Base-by-base conservation (phyloP, 1,140 invertebrate species). In the Drosophila eugracilis region DNA sequence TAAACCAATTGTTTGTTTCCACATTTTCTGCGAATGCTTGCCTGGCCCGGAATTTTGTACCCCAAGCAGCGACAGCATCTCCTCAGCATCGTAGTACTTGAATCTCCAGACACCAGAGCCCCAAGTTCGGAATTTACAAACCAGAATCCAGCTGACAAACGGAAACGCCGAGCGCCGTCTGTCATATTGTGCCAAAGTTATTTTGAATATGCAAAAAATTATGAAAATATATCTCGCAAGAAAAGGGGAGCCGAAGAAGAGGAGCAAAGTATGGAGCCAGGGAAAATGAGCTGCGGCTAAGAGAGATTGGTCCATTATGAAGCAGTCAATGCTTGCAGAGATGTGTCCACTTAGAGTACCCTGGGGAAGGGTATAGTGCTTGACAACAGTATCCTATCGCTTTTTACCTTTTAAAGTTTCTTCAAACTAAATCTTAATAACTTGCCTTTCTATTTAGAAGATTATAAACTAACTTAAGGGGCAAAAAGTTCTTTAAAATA, bases 181-280 rank as follows among this genome's bases (percentile, higher is more conserved):
- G 77, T 85, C 80, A 85, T 86, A 67, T 53, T 66, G 81, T 50
- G 67, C 62, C 73, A 76, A 81, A 86, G 83, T 77, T 86, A 86
- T 86, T 86, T 81, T 86, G 77, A 86, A 86, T 86, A 86, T 86
- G 81, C 81, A 86, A 88, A 80, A 85, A 80, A 74, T 73, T 52
- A 74, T 73, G 69, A 36, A 53, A 63, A 63, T 34, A 86, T 55
- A 84, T 75, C 49, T 63, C 17, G 10, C 14, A 1, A 21, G 24
- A 41, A 45, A 60, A 65, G 77, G 41, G 53, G 17, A 47, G 47
- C 14, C 19, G 7, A 14, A 53, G 30, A 48, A 44, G 22, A 19
- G 15, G 6, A 49, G 52, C 32, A 17, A 42, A 28, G 36, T 42
- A 21, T 28, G 60, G 42, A n/a, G 32, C 47, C 32, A 34, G 63